phyloP scores from a whole-genome alignment of 2,797 vertebrate species.

The Hylomyscus alleni region DNA sequence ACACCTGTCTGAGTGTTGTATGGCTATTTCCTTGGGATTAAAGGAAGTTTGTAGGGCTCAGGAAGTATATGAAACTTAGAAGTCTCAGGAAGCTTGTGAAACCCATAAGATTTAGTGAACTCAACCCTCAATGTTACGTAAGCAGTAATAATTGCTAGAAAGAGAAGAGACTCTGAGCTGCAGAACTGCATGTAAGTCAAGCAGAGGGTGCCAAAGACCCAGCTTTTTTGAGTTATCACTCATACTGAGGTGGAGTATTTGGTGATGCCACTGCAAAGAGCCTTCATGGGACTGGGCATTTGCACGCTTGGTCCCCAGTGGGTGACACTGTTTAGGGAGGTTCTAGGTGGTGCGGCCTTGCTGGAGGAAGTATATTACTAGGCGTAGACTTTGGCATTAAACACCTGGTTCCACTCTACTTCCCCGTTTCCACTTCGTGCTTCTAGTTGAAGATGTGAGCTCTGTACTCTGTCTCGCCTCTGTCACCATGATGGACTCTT shows the following conservation, averaged over 20 bases:
- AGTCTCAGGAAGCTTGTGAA: background rate
- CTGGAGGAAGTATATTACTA: background rate
- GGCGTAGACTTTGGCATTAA: background rate
- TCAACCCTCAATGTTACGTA: background rate
- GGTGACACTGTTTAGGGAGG: background rate
- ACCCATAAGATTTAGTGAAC: background rate
- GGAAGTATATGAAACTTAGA: background rate
- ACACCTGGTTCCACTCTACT: background rate
- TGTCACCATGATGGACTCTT: background rate
- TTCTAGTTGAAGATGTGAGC: background rate
- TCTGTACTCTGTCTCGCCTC: background rate
- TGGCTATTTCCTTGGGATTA: background rate
- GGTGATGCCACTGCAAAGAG: background rate
- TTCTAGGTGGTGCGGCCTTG: background rate
- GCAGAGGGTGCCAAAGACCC: background rate
- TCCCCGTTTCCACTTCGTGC: background rate
- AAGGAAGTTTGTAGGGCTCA: background rate
- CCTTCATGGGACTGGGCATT: background rate
- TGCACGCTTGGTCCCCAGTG: background rate
- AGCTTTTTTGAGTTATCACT: background rate
- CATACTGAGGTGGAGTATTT: background rate
- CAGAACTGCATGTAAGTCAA: background rate
- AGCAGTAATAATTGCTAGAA: background rate
- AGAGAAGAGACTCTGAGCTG: background rate
- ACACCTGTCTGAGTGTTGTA: background rate